Conservation (phyloP, 2,888 invertebrate species). For the Octonoba sinensis region DNA sequence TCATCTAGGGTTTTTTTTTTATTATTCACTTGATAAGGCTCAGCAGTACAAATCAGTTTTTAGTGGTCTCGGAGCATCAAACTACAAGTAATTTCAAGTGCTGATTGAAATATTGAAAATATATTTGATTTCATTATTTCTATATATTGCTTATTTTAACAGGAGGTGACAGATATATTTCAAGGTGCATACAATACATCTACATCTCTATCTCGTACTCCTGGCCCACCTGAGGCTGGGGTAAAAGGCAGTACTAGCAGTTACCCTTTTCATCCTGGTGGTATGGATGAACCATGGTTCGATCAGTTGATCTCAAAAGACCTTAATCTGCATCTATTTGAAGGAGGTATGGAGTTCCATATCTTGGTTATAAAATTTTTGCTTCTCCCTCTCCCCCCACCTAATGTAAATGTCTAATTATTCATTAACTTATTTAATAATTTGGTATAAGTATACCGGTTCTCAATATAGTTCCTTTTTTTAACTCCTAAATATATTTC, state of each 20-base stretch:
- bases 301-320: conserved; percentile 65
- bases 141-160: neutral
- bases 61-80: too few relatives aligned
- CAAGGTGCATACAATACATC: conserved; percentile 81
- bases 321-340: conserved; percentile 38
- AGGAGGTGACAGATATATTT: conserved; percentile 73
- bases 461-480: too few relatives aligned
- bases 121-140: too few relatives aligned
- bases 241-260: conserved; percentile 84
- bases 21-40: too few relatives aligned
- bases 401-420: neutral
- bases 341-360: conserved; percentile 20
- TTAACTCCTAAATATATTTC: too few relatives aligned
- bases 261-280: conserved; percentile 85
- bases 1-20: too few relatives aligned
- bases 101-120: too few relatives aligned
- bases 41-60: too few relatives aligned
- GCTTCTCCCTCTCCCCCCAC: too few relatives aligned
- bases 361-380: neutral
- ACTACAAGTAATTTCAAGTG: too few relatives aligned
- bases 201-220: conserved; percentile 84
- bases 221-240: conserved; percentile 79
- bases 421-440: neutral
- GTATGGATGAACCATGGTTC: conserved; percentile 69
- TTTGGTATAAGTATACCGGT: neutral